These are phyloP conservation scores for Procambarus virginalis DNA, from an alignment of 1,140 invertebrate genomes.

Conservation along the genomic window DNA sequence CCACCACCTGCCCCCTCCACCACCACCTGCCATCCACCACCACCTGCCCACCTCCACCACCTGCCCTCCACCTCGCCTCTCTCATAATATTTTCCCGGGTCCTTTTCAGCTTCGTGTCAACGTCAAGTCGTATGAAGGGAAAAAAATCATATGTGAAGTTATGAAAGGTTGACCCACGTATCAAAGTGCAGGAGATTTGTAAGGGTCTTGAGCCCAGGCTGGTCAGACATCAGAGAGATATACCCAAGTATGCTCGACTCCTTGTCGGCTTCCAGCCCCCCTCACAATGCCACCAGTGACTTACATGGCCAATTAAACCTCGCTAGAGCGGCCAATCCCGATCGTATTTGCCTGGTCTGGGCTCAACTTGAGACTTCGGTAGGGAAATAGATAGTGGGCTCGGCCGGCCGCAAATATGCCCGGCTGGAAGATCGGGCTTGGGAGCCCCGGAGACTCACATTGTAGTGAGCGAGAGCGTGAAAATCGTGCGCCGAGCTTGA, in stretches of 20 bases:
- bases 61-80: conserved; percentile 22
- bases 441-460: not conserved
- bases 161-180: conserved; percentile 31
- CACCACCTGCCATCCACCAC: too few species aligned
- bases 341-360: not conserved
- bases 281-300: not conserved
- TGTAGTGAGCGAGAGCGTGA: conserved; percentile 31
- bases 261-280: not conserved
- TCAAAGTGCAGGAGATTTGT: conserved; percentile 19
- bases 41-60: conserved; percentile 1
- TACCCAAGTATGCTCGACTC: not conserved
- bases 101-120: conserved; percentile 41
- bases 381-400: not conserved
- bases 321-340: not conserved
- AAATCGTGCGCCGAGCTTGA: conserved; percentile 46
- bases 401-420: not conserved
- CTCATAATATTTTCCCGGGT: conserved; percentile 31
- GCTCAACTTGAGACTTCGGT: not conserved
- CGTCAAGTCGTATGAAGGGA: conserved; percentile 20
- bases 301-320: conserved; percentile 41
- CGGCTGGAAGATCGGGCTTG: not conserved
- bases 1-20: not conserved
- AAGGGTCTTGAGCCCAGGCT: conserved; percentile 5
- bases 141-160: not conserved
- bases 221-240: conserved; percentile 6